Evolutionary conservation across 2,797 vertebrate species (phyloP).

Genomic region (Pyrrhura leucotis): DNA sequence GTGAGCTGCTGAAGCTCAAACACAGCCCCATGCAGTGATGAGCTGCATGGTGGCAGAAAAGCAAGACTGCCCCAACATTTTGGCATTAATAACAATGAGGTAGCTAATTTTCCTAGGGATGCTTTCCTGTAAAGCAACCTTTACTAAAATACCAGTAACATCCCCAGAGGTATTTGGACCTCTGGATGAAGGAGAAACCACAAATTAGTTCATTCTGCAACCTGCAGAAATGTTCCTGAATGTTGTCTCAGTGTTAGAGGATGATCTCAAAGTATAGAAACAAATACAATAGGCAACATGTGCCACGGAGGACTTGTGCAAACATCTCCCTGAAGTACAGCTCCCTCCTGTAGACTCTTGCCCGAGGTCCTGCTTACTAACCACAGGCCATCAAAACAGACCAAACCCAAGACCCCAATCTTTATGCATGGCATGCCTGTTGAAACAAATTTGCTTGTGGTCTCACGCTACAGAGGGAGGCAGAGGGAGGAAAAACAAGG

Average conservation of each 20-base stretch:
- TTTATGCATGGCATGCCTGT: not conserved
- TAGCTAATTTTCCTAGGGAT: not conserved
- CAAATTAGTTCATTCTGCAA: not conserved
- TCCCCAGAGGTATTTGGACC: not conserved
- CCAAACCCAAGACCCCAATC: not conserved
- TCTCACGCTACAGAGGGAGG: not conserved
- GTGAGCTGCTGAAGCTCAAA: not conserved
- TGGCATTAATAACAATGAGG: conserved; percentile 1
- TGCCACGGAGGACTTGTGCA: not conserved
- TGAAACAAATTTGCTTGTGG: not conserved
- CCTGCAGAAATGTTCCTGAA: not conserved
- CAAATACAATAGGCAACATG: fast-evolving
- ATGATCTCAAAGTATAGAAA: not conserved
- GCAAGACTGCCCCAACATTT: not conserved
- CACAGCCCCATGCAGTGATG: not conserved
- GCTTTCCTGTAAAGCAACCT: not conserved
- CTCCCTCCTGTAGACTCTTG: not conserved
- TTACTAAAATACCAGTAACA: not conserved
- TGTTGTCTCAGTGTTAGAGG: not conserved
- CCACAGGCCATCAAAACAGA: not conserved
- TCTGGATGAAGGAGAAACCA: not conserved
- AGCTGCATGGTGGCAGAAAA: not conserved
- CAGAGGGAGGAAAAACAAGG: not conserved
- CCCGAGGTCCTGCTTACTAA: not conserved
- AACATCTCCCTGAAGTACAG: not conserved